These are phyloP conservation scores for Ptycholaimellus sp. DNA, from an alignment of 2,888 invertebrate species.

Conservation along the genomic window DNA sequence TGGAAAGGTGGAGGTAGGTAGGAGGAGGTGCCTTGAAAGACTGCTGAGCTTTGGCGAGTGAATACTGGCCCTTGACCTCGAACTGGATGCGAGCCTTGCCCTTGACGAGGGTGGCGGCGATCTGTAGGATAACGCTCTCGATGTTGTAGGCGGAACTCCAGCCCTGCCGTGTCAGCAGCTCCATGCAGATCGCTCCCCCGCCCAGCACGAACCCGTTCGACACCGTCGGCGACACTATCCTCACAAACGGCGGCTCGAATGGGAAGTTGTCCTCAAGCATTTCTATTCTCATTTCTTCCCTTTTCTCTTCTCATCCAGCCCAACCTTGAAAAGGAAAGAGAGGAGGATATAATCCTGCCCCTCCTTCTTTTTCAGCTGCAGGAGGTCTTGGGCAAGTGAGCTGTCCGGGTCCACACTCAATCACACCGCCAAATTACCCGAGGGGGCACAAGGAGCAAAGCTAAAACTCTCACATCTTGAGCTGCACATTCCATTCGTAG, in stretches of 20 bases:
- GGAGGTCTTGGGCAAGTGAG: conserved; percentile 68
- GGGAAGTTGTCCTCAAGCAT: conserved; percentile 5
- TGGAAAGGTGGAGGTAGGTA: too few relatives aligned
- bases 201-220: conserved; percentile 86
- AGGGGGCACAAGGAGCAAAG: neutral
- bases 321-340: conserved; percentile 67
- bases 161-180: conserved; percentile 76
- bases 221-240: conserved; percentile 61
- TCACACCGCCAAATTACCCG: conserved; percentile 3
- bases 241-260: conserved; percentile 91
- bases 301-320: too few relatives aligned
- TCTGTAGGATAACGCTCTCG: conserved; percentile 94
- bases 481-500: conserved; percentile 93
- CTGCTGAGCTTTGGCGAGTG: conserved; percentile 82
- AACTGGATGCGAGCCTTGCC: conserved; percentile 92
- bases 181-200: conserved; percentile 96
- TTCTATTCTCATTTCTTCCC: neutral
- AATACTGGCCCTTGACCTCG: conserved; percentile 46
- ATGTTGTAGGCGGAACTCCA: conserved; percentile 99
- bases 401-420: conserved; percentile 71
- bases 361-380: conserved; percentile 69
- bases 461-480: conserved; percentile 42
- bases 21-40: conserved; percentile 92
- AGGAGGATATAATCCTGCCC: conserved; percentile 65
- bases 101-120: conserved; percentile 85